Percentiles rank a stretch among this genome's conserved stretches.
These are phyloP conservation scores for Lepidurus packardi DNA, from an alignment of 1,140 invertebrate species.

Conservation along the genomic window DNA sequence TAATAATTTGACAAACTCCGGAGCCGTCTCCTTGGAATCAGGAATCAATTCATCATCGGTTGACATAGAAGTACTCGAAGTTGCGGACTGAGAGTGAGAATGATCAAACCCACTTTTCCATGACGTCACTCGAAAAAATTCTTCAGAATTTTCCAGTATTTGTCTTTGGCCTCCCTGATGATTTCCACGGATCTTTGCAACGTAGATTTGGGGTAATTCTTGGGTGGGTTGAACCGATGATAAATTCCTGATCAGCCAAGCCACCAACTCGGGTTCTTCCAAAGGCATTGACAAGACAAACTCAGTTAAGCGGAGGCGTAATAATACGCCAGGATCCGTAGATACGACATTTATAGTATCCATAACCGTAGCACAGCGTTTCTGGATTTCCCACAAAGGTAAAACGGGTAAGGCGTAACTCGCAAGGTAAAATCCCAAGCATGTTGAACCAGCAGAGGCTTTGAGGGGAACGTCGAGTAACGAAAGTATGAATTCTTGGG, in stretches of 20 bases:
- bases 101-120: not conserved
- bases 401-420: not conserved
- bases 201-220: not conserved
- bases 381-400: not conserved
- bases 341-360: not conserved
- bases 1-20: too few species aligned
- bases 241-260: not conserved
- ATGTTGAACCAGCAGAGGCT: not conserved
- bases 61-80: too few species aligned
- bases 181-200: not conserved
- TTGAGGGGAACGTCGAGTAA: not conserved
- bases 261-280: not conserved
- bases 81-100: too few species aligned
- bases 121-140: not conserved
- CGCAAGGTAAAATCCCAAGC: not conserved
- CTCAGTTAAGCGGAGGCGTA: not conserved
- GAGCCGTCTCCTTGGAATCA: too few species aligned
- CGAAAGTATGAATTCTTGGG: not conserved
- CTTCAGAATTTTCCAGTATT: not conserved
- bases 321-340: not conserved
- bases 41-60: too few species aligned
- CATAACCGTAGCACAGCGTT: not conserved
- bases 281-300: not conserved
- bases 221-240: not conserved
- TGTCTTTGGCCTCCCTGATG: not conserved